A percentile compares a stretch with the other conserved stretches of the same genome.
Conservation (phyloP, 2,113 vertebrate species). For the Burhinus oedicnemus region DNA sequence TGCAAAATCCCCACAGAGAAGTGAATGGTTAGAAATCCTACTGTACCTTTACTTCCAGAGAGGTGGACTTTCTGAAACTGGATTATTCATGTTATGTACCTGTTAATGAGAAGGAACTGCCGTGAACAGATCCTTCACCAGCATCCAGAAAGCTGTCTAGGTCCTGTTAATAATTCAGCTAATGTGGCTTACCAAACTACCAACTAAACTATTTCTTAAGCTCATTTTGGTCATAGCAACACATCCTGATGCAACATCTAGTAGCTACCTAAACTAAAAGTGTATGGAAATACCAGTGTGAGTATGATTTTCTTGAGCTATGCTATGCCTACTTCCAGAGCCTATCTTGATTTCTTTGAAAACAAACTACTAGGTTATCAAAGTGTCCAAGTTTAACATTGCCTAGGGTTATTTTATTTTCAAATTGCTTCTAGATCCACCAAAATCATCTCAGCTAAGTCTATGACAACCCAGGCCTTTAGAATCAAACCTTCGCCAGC, state of each 20-base stretch:
- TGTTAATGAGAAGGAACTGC: neutral
- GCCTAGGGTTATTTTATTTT: constrained; percentile 49
- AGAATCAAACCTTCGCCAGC: constrained; percentile 53
- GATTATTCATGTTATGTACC: neutral
- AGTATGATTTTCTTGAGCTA: neutral
- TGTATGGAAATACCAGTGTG: neutral
- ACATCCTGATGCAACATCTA: neutral
- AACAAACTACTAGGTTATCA: neutral
- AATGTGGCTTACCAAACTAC: neutral
- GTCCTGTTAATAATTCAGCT: neutral
- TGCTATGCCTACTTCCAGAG: neutral
- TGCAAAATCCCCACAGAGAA: neutral
- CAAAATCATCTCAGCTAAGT: constrained; percentile 13
- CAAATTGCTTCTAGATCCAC: constrained; percentile 35
- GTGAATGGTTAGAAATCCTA: neutral
- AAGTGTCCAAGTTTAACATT: neutral
- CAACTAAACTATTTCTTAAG: neutral
- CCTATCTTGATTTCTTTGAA: neutral
- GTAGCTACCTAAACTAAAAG: neutral
- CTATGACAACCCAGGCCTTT: constrained; percentile 9
- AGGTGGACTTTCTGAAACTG: neutral
- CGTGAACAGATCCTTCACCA: neutral
- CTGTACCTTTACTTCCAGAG: neutral
- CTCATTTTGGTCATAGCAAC: neutral
- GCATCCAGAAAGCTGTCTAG: neutral